A percentile compares a stretch with the other conserved stretches of the same genome.
Conservation (phyloP, 1,140 invertebrate genomes). For the Atopsyche davidsoni region DNA sequence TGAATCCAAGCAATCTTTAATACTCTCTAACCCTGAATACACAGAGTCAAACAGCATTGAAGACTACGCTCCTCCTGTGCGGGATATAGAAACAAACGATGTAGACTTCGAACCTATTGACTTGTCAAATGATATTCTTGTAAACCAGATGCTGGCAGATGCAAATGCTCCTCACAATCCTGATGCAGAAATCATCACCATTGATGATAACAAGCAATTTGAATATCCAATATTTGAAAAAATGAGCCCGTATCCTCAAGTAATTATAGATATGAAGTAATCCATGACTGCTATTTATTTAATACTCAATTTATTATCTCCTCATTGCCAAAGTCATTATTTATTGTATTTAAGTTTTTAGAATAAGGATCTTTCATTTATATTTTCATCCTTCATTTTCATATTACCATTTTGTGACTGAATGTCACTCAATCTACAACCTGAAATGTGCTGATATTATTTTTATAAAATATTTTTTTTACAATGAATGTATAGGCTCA, state of each 20-base stretch:
- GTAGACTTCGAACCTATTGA: conserved; percentile 28
- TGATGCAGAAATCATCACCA: conserved; percentile 37
- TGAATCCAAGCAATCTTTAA: conserved; percentile 8
- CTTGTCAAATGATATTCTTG: conserved; percentile 39
- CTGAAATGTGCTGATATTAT: too few species aligned
- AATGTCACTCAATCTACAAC: too few species aligned
- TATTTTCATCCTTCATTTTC: background rate
- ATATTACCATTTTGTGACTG: too few species aligned
- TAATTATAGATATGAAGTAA: too few species aligned
- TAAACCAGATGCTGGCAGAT: conserved; percentile 35
- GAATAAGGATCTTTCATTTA: too few species aligned
- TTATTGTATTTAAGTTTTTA: conserved; percentile 21
- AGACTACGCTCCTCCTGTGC: conserved; percentile 7
- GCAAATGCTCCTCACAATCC: conserved; percentile 34
- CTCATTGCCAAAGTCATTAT: conserved; percentile 21
- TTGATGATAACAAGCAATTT: conserved; percentile 11
- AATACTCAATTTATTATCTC: conserved; percentile 1
- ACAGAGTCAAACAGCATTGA: conserved; percentile 1
- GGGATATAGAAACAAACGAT: conserved; percentile 24
- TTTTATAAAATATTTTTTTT: too few species aligned
- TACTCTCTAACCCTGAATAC: conserved; percentile 5
- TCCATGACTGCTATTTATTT: background rate
- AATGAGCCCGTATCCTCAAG: background rate
- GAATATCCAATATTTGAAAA: background rate
- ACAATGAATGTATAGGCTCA: too few species aligned